These are phyloP conservation scores for Centropus bengalensis DNA, from an alignment of 2,113 vertebrate genomes.

Conservation along the genomic window DNA sequence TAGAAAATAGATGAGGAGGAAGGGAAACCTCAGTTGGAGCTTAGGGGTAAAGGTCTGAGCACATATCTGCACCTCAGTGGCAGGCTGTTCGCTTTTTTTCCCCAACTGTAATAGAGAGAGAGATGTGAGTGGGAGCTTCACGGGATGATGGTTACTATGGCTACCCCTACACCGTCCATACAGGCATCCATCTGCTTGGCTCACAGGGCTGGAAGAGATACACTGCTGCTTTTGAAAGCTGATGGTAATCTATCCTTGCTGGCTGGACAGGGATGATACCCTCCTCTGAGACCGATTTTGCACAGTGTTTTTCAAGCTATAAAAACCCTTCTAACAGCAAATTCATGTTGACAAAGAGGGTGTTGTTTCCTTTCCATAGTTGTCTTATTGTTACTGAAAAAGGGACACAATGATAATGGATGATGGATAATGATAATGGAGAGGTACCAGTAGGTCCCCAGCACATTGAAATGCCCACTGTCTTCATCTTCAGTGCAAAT, in stretches of 20 bases:
- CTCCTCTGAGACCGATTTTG: slow-evolving; percentile 55
- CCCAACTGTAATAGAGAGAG: slow-evolving; percentile 57
- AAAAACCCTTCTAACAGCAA: not conserved
- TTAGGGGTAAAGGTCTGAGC: not conserved
- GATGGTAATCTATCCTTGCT: slow-evolving; percentile 67
- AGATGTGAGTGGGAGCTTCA: slow-evolving; percentile 64
- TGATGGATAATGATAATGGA: slow-evolving; percentile 9
- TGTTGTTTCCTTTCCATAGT: not conserved
- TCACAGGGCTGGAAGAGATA: slow-evolving; percentile 72
- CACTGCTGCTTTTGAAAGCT: slow-evolving; percentile 75
- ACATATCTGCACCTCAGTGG: not conserved
- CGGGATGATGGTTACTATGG: slow-evolving; percentile 79
- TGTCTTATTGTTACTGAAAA: not conserved
- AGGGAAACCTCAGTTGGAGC: not conserved
- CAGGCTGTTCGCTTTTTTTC: slow-evolving; percentile 51
- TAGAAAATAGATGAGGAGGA: not conserved
- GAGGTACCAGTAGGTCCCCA: slow-evolving; percentile 16
- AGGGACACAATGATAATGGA: not conserved
- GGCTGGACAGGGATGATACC: slow-evolving; percentile 43
- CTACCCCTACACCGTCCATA: slow-evolving; percentile 73
- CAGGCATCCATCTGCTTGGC: slow-evolving; percentile 78
- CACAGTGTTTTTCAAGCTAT: slow-evolving; percentile 23
- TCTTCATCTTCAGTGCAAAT: not conserved
- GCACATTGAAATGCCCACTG: not conserved
- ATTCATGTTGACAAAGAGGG: not conserved